Evolutionary conservation across 92 coral and sea anemone species (phyloP).

Genomic region (Virgularia gustaviana): DNA sequence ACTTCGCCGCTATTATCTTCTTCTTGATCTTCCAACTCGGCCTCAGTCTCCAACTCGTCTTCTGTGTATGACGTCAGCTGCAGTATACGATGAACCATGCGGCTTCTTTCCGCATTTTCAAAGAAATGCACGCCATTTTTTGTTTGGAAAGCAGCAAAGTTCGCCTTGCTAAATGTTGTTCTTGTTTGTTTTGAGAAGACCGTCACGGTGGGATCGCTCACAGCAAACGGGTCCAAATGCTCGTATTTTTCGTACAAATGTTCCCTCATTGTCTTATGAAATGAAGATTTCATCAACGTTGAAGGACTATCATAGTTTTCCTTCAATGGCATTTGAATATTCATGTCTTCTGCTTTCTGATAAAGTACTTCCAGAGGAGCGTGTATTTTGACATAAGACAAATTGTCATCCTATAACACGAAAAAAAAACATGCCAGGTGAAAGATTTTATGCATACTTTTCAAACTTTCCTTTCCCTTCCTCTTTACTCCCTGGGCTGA

Average conservation of each 20-base stretch:
- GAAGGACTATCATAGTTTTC: neutral
- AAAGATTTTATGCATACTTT: neutral
- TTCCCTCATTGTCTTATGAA: neutral
- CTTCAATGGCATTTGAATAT: conserved; percentile 86
- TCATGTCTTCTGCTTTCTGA: conserved; percentile 82
- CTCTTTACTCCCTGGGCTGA: too few relatives aligned
- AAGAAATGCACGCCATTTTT: conserved; percentile 49
- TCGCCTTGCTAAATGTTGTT: conserved; percentile 9
- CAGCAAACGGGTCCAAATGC: conserved; percentile 9
- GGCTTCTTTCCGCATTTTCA: conserved; percentile 80
- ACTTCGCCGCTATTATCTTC: conserved; percentile 30
- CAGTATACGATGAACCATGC: conserved; percentile 81
- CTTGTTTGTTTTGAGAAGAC: neutral
- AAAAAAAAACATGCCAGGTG: neutral
- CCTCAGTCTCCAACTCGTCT: conserved; percentile 17
- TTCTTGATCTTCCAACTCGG: conserved; percentile 19
- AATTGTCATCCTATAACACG: conserved; percentile 11
- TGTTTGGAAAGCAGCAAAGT: conserved; percentile 10
- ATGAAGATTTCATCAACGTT: neutral
- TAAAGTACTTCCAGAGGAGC: conserved; percentile 70
- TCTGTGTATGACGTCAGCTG: conserved; percentile 64
- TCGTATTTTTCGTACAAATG: conserved; percentile 22
- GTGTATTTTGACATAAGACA: conserved; percentile 73
- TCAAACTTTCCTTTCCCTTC: neutral
- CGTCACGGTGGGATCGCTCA: neutral